A percentile compares a stretch with the other conserved stretches of the same genome.
These are phyloP conservation scores for Chrysina gloriosa DNA, from an alignment of 2,888 invertebrate genomes.

Conservation along the genomic window DNA sequence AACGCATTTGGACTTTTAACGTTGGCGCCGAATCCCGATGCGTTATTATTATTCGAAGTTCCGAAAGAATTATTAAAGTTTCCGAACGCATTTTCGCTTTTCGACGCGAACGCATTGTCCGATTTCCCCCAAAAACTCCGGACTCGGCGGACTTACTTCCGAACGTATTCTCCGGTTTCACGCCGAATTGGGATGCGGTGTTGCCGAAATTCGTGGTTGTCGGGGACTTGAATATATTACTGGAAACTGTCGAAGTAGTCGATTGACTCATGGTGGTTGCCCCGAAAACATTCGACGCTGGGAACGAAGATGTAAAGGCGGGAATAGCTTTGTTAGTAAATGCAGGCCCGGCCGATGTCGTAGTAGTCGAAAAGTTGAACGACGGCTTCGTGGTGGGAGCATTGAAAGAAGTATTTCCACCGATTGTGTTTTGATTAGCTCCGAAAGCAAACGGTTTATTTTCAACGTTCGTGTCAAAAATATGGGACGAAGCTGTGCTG, in stretches of 20 bases:
- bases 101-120: constrained; percentile 2
- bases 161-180: constrained; percentile 21
- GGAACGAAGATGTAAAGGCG: constrained; percentile 7
- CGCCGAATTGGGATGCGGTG: neutral
- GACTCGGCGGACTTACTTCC: too few species aligned
- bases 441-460: constrained; percentile 42
- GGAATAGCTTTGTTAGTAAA: neutral
- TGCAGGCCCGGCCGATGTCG: constrained; percentile 53
- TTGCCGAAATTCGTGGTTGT: constrained; percentile 20
- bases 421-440: constrained; percentile 34
- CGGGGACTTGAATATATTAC: constrained; percentile 24
- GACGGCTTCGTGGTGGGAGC: constrained; percentile 53
- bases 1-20: constrained; percentile 5
- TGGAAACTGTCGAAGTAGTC: neutral
- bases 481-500: constrained; percentile 36
- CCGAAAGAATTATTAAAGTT: constrained; percentile 14
- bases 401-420: constrained; percentile 38
- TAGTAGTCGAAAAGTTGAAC: constrained; percentile 59
- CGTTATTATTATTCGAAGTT: neutral
- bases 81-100: constrained; percentile 15
- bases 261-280: neutral
- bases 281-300: constrained; percentile 15
- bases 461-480: constrained; percentile 44
- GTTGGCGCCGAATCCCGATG: constrained; percentile 11
- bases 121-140: too few species aligned